Percentiles rank a stretch among this genome's conserved stretches.
phyloP scores from a whole-genome alignment of 2,888 invertebrate species.

The Catotricha subobsoleta region DNA sequence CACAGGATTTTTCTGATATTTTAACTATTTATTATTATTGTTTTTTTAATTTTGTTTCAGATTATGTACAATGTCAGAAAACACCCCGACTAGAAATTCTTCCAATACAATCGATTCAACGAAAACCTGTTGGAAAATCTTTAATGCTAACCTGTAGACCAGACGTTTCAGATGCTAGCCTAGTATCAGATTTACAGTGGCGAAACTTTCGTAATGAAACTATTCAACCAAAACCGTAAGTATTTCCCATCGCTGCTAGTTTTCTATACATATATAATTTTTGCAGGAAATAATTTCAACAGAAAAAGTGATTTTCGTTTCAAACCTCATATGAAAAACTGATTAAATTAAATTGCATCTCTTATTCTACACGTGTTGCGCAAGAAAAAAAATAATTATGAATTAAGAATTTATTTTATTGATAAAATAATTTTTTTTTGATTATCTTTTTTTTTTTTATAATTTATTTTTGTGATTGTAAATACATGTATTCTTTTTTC shows the following conservation, averaged over 20 bases:
- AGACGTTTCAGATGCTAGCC: slow-evolving; percentile 43
- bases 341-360: no score
- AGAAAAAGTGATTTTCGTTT: neutral
- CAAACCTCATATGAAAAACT: neutral
- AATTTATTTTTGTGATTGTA: no score
- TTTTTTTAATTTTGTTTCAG: slow-evolving; percentile 6
- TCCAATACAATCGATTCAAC: slow-evolving; percentile 47
- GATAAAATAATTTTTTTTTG: neutral
- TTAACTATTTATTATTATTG: no score
- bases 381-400: no score
- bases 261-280: no score
- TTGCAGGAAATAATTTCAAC: neutral
- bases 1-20: no score
- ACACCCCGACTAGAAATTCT: slow-evolving; percentile 44
- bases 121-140: slow-evolving; percentile 55
- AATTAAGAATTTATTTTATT: neutral
- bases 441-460: neutral
- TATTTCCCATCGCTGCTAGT: slow-evolving; percentile 18
- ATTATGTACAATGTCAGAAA: slow-evolving; percentile 16
- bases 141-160: slow-evolving; percentile 64
- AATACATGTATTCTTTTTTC: slow-evolving; percentile 6
- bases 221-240: slow-evolving; percentile 50
- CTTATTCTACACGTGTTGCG: no score
- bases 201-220: slow-evolving; percentile 50
- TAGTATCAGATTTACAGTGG: slow-evolving; percentile 64